Conservation (phyloP, 2,113 vertebrate genomes). For the Colius striatus region DNA sequence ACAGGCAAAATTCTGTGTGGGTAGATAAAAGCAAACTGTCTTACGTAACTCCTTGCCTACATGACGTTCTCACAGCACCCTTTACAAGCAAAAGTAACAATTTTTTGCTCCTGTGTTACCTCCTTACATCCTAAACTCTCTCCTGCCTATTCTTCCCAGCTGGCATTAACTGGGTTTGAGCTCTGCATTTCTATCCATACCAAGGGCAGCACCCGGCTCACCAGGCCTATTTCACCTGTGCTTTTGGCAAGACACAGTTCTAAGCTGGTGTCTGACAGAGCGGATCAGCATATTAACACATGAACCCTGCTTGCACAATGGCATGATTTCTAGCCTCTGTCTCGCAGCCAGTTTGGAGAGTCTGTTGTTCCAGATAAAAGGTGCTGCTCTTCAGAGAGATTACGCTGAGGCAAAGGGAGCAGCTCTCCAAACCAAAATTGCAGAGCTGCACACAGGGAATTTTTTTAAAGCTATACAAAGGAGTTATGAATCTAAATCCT, state of each 20-base stretch:
- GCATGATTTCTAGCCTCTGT: slow-evolving; percentile 10
- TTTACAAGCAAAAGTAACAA: slow-evolving; percentile 21
- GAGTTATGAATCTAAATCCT: neutral
- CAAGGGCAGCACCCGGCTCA: neutral
- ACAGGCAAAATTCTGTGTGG: slow-evolving; percentile 64
- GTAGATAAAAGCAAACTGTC: slow-evolving; percentile 55
- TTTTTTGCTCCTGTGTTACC: slow-evolving; percentile 15
- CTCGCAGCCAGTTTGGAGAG: neutral
- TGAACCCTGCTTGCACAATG: neutral
- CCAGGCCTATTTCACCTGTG: neutral
- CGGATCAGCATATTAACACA: slow-evolving; percentile 24
- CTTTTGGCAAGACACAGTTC: neutral
- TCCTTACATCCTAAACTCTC: neutral
- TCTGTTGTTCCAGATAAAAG: slow-evolving; percentile 29
- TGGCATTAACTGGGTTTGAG: neutral
- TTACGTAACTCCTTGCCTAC: slow-evolving; percentile 60
- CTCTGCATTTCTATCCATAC: neutral
- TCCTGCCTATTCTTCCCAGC: slow-evolving; percentile 19
- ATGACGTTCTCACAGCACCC: slow-evolving; percentile 44
- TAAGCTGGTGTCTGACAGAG: slow-evolving; percentile 26
- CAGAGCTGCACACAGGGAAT: neutral
- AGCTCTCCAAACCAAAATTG: neutral
- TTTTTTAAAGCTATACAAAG: neutral
- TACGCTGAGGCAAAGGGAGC: neutral
- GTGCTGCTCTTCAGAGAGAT: slow-evolving; percentile 29